Percentiles rank a stretch among this genome's conserved stretches.
These are phyloP conservation scores for Pyrrhopygopsis socrates DNA, from an alignment of 2,888 invertebrate species.

Conservation along the genomic window DNA sequence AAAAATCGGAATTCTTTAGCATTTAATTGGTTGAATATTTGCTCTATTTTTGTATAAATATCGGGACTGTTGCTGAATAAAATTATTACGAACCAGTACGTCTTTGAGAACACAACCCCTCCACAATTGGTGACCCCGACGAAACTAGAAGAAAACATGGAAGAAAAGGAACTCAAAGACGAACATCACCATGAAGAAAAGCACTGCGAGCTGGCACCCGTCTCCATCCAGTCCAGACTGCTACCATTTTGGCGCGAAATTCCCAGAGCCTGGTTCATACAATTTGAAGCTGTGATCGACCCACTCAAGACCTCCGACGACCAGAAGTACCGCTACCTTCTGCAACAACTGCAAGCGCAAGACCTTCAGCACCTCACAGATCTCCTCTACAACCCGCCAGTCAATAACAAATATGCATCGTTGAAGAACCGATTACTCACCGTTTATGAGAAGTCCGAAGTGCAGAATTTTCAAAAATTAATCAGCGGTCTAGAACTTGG, in stretches of 20 bases:
- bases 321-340: constrained; percentile 21
- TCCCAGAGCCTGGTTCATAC: constrained; percentile 63
- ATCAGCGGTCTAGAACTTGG: not conserved
- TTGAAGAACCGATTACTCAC: constrained; percentile 6
- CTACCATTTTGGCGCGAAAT: constrained; percentile 63
- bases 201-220: not conserved
- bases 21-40: not conserved
- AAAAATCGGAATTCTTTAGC: not conserved
- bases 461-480: constrained; percentile 33
- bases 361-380: constrained; percentile 61
- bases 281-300: constrained; percentile 63
- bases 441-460: constrained; percentile 30
- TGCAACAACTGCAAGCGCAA: constrained; percentile 40
- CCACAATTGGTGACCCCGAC: too few relatives aligned
- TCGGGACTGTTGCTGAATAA: too few relatives aligned
- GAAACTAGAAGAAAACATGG: too few relatives aligned
- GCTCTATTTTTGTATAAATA: not conserved
- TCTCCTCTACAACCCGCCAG: constrained; percentile 40
- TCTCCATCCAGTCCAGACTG: constrained; percentile 63
- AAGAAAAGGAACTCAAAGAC: too few relatives aligned
- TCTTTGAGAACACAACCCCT: too few relatives aligned
- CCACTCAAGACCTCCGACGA: constrained; percentile 23
- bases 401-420: not conserved
- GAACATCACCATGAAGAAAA: too few relatives aligned
- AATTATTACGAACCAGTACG: too few relatives aligned